phyloP scores from a whole-genome alignment of 2,113 vertebrate genomes.

The Tachysurus fulvidraco region DNA sequence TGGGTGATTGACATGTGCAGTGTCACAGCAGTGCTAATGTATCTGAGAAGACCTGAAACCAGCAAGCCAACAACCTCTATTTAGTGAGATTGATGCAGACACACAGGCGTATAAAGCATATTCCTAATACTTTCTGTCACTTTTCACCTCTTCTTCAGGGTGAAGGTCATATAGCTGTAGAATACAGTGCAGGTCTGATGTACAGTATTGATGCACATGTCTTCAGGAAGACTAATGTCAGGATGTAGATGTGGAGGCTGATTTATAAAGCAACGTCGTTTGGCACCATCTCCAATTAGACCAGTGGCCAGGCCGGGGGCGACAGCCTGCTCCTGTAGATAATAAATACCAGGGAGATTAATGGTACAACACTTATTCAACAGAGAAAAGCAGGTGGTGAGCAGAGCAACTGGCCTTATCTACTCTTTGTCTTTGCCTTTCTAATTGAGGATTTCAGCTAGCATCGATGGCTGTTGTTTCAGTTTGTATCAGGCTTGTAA shows the following conservation, averaged over 20 bases:
- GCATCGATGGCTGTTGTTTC: slow-evolving; percentile 44
- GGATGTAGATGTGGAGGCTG: slow-evolving; percentile 34
- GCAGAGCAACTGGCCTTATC: slow-evolving; percentile 22
- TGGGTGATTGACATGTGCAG: not conserved
- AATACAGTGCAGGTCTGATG: not conserved
- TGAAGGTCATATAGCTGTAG: slow-evolving; percentile 7
- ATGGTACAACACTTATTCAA: slow-evolving; percentile 56
- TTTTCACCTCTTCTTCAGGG: slow-evolving; percentile 15
- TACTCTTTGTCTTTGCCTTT: not conserved
- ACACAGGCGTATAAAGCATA: not conserved
- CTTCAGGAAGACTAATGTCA: not conserved
- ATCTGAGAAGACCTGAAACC: not conserved
- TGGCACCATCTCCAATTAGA: slow-evolving; percentile 58
- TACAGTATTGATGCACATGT: slow-evolving; percentile 18
- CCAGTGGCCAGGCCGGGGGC: slow-evolving; percentile 52
- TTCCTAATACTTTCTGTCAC: slow-evolving; percentile 1
- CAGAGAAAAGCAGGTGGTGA: slow-evolving; percentile 29
- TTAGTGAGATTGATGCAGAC: not conserved
- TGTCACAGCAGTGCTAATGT: slow-evolving; percentile 7
- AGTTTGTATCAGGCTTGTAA: slow-evolving; percentile 7
- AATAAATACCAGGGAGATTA: slow-evolving; percentile 64
- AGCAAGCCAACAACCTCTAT: not conserved
- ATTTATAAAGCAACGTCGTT: slow-evolving; percentile 37
- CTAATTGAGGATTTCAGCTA: slow-evolving; percentile 14
- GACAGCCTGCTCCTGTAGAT: slow-evolving; percentile 54